Evolutionary conservation across 2,888 invertebrate genomes (phyloP).

Genomic region (Drosophila cyrtoloma): DNA sequence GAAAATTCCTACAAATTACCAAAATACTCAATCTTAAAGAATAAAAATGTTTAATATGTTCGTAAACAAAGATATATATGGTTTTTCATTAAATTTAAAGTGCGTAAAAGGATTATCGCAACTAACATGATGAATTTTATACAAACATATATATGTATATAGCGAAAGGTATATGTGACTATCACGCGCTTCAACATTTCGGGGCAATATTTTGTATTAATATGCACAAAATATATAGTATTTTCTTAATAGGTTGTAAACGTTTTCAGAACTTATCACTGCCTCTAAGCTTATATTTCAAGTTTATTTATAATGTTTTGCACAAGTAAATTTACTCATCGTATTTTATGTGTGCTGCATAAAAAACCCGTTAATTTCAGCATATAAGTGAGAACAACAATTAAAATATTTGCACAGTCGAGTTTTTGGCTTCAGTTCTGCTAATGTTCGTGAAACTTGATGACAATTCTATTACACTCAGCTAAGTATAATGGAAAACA

Average conservation of each 20-base stretch:
- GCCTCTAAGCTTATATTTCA: conserved; percentile 24
- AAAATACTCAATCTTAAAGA: background rate
- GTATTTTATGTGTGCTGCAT: conserved; percentile 23
- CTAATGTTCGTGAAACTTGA: conserved; percentile 2
- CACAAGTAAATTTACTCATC: conserved; percentile 7
- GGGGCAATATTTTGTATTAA: background rate
- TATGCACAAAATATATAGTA: background rate
- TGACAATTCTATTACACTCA: background rate
- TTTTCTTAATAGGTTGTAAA: conserved; percentile 1
- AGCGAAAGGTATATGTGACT: background rate
- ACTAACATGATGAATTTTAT: background rate
- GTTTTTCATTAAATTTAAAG: background rate
- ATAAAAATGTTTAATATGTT: background rate
- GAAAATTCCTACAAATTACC: background rate
- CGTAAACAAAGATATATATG: background rate
- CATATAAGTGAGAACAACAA: conserved; percentile 57
- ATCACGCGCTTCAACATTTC: background rate
- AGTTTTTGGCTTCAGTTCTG: conserved; percentile 1
- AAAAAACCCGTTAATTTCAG: conserved; percentile 45
- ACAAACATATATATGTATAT: too few species aligned
- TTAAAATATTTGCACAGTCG: conserved; percentile 63
- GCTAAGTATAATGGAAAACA: conserved; percentile 7
- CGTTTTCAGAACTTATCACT: background rate
- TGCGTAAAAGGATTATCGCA: background rate
- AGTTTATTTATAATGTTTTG: conserved; percentile 15